Evolutionary conservation across 1,140 invertebrate species (phyloP).

Genomic region (Drosophila sucinea): DNA sequence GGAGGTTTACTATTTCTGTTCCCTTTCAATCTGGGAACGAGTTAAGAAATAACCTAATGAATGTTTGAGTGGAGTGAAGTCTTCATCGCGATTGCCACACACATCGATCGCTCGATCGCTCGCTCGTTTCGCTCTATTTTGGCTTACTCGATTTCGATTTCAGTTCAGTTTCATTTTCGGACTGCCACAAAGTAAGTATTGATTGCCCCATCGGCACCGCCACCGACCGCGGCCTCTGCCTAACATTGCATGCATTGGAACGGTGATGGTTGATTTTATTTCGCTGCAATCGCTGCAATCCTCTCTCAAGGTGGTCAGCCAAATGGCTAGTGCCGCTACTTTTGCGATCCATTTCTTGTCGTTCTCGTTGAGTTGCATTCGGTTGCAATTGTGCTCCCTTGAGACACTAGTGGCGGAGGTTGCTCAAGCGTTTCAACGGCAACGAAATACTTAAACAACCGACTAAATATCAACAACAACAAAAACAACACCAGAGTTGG

Average conservation of each 20-base stretch:
- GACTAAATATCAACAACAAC: conserved; percentile 9
- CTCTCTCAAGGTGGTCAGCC: conserved; percentile 8
- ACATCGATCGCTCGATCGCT: not conserved
- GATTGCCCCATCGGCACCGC: conserved; percentile 1
- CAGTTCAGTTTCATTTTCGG: not conserved
- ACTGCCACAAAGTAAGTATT: not conserved
- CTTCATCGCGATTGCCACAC: not conserved
- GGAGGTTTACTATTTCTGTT: too few species aligned
- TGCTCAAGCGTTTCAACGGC: conserved; percentile 49
- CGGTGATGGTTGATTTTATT: conserved; percentile 5
- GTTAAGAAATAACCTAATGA: not conserved
- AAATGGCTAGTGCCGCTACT: not conserved
- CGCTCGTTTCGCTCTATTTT: conserved; percentile 6
- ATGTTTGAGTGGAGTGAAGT: not conserved
- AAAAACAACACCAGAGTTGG: not conserved
- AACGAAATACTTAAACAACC: not conserved
- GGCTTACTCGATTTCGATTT: not conserved
- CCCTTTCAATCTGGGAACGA: not conserved
- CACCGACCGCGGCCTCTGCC: not conserved
- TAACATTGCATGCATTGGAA: not conserved
- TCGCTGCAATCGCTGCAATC: conserved; percentile 6
- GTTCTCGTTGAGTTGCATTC: conserved; percentile 67
- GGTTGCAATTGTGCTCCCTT: conserved; percentile 37
- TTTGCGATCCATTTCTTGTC: conserved; percentile 15
- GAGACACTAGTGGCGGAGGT: conserved; percentile 25